Evolutionary conservation across 2,797 vertebrate species (phyloP).

Genomic region (Stomatorhinus walkeri): DNA sequence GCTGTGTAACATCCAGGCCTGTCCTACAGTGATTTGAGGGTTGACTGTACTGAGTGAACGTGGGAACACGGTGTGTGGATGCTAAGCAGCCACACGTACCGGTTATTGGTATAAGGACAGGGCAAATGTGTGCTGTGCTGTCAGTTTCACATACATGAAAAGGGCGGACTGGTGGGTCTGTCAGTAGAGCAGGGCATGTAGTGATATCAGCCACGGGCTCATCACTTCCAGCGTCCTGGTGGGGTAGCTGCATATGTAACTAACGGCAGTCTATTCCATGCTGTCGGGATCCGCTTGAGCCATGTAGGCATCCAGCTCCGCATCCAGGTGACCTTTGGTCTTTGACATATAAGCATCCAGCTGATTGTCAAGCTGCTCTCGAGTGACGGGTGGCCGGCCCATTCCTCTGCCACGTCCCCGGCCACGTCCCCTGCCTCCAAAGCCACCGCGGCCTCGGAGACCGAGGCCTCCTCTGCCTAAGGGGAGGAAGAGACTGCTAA

Average conservation of each 20-base stretch:
- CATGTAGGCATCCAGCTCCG: slow-evolving; percentile 83
- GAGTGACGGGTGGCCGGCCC: slow-evolving; percentile 53
- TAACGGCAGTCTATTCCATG: slow-evolving; percentile 43
- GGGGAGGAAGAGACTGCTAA: not conserved
- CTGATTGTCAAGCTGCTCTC: slow-evolving; percentile 76
- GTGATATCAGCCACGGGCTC: not conserved
- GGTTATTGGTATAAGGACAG: not conserved
- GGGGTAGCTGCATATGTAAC: not conserved
- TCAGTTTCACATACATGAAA: not conserved
- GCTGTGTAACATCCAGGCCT: not conserved
- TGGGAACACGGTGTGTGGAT: not conserved
- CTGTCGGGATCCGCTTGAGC: slow-evolving; percentile 65
- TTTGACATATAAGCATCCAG: slow-evolving; percentile 80
- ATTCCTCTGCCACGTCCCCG: slow-evolving; percentile 53
- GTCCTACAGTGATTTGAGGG: not conserved
- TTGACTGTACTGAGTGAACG: not conserved
- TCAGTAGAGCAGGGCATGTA: not conserved
- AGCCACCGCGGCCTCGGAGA: slow-evolving; percentile 56
- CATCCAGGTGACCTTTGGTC: slow-evolving; percentile 76
- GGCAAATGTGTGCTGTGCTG: not conserved
- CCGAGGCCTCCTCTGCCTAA: slow-evolving; percentile 61
- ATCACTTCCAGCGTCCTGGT: not conserved
- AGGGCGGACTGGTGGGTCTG: not conserved
- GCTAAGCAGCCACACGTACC: not conserved
- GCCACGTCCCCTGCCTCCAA: slow-evolving; percentile 41